phyloP scores from a whole-genome alignment of 1,140 invertebrate genomes.

The Pseudobourletiella spinata region DNA sequence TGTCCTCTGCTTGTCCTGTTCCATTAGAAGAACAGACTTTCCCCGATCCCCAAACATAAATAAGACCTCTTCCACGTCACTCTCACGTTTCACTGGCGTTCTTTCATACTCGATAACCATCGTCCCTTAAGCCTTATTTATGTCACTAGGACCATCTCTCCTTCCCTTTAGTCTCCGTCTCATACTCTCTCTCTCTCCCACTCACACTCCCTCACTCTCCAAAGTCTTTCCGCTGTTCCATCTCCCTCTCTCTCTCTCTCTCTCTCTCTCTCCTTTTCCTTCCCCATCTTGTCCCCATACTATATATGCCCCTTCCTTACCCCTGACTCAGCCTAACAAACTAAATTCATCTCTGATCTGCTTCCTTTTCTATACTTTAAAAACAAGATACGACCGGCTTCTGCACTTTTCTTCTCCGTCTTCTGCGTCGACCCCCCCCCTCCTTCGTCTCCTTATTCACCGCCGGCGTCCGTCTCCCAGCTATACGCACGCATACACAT shows the following conservation, averaged over 20 bases:
- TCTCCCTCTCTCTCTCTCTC: no score
- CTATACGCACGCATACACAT: background rate
- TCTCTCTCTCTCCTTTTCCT: slow-evolving; percentile 8
- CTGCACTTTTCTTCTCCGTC: background rate
- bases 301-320: background rate
- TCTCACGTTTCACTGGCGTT: slow-evolving; percentile 35
- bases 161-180: no score
- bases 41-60: slow-evolving; percentile 34
- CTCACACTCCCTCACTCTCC: no score
- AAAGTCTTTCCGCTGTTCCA: no score
- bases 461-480: background rate
- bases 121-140: slow-evolving; percentile 37
- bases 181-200: no score
- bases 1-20: slow-evolving; percentile 34
- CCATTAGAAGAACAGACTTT: slow-evolving; percentile 33
- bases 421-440: background rate
- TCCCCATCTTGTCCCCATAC: background rate
- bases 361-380: background rate
- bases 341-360: slow-evolving; percentile 6
- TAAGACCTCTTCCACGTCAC: slow-evolving; percentile 35
- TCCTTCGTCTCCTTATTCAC: background rate
- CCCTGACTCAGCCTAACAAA: background rate
- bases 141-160: slow-evolving; percentile 19
- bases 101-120: slow-evolving; percentile 37
- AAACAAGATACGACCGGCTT: no score